A percentile compares a stretch with the other conserved stretches of the same genome.
phyloP scores from a whole-genome alignment of 2,113 vertebrate species.

The Menidia beryllina region DNA sequence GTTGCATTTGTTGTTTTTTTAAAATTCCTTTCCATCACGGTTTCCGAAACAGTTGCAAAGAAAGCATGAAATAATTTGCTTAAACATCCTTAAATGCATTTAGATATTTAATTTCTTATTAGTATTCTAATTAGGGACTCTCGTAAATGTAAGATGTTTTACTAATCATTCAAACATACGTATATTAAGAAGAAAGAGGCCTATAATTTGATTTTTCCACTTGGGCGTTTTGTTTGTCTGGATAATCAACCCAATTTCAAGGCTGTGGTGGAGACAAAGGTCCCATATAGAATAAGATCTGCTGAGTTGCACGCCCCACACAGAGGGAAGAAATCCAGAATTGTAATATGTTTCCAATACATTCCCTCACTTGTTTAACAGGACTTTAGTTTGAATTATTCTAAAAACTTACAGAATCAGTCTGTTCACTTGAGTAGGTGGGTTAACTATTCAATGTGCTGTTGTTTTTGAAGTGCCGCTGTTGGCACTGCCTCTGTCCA shows the following conservation, averaged over 20 bases:
- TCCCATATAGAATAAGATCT: constrained; percentile 14
- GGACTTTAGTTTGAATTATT: not conserved
- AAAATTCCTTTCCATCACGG: not conserved
- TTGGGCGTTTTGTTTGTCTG: constrained; percentile 35
- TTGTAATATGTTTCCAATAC: not conserved
- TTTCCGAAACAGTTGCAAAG: not conserved
- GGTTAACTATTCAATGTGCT: constrained; percentile 3
- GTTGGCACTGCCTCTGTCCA: constrained; percentile 23
- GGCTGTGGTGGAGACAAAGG: constrained; percentile 1
- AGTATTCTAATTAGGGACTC: constrained; percentile 37
- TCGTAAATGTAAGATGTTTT: constrained; percentile 33
- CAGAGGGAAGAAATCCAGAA: not conserved
- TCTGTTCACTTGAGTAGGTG: not conserved
- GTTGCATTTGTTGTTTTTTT: constrained; percentile 14
- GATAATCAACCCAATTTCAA: constrained; percentile 26
- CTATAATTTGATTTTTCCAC: constrained; percentile 49
- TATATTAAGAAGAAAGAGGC: constrained; percentile 39
- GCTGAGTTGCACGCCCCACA: not conserved
- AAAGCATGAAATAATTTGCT: constrained; percentile 11
- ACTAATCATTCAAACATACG: constrained; percentile 39
- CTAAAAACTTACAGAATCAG: not conserved
- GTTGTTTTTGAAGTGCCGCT: constrained; percentile 35
- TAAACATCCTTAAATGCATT: constrained; percentile 20
- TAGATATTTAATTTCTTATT: constrained; percentile 27
- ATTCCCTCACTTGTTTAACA: not conserved